Conservation (phyloP, 2,797 vertebrate species). For the Etheostoma perlongum region DNA sequence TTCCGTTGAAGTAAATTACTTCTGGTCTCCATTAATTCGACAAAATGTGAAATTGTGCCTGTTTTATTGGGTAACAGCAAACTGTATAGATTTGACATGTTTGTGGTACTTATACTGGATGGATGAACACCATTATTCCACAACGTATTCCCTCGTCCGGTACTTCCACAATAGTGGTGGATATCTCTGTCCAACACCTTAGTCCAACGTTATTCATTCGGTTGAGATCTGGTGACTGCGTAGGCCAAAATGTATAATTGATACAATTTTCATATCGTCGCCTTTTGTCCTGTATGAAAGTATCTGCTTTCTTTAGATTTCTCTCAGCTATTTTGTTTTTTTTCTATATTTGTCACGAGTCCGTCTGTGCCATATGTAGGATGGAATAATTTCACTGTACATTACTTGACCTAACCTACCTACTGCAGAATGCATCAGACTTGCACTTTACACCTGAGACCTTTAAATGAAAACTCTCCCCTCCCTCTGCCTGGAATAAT, state of each 20-base stretch:
- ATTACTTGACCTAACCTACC: not conserved
- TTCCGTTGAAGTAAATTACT: not conserved
- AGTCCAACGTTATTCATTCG: not conserved
- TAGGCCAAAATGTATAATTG: not conserved
- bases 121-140: not conserved
- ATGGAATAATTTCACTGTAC: not conserved
- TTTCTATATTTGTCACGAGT: not conserved
- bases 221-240: not conserved
- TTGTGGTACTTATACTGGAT: not conserved
- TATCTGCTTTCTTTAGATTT: not conserved
- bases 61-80: not conserved
- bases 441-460: not conserved
- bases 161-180: not conserved
- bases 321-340: too few species aligned
- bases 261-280: not conserved
- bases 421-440: not conserved
- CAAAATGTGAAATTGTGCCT: constrained; percentile 5
- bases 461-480: constrained; percentile 5
- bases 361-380: not conserved
- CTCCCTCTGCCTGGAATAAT: constrained; percentile 22
- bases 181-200: not conserved
- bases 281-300: not conserved
- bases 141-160: not conserved
- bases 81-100: not conserved
- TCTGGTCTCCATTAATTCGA: constrained; percentile 4